A percentile compares a stretch with the other conserved stretches of the same genome.
Evolutionary conservation across 2,113 vertebrate species (phyloP).

Genomic region (Stigmatopora nigra): DNA sequence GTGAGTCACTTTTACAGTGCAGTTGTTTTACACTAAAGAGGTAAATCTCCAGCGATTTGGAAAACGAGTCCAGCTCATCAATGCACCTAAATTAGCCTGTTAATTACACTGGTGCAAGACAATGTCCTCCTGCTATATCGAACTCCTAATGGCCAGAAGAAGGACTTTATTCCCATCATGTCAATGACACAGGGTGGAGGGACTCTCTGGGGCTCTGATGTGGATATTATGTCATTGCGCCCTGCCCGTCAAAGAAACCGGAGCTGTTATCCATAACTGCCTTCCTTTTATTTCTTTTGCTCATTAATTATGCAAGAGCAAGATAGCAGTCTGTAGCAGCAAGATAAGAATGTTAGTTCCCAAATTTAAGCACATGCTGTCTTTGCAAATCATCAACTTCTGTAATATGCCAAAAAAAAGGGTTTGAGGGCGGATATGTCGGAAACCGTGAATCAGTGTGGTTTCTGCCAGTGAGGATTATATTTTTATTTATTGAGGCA

Average conservation of each 20-base stretch:
- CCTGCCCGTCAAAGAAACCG: constrained; percentile 64
- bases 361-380: constrained; percentile 24
- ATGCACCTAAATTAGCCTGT: constrained; percentile 62
- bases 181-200: constrained; percentile 56
- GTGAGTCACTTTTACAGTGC: constrained; percentile 49
- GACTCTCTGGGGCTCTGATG: constrained; percentile 51
- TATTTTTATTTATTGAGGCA: neutral
- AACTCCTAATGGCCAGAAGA: constrained; percentile 73
- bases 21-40: constrained; percentile 54
- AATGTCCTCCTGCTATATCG: constrained; percentile 67
- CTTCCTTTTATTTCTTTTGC: constrained; percentile 39
- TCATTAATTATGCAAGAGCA: constrained; percentile 71
- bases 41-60: constrained; percentile 59
- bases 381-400: constrained; percentile 16
- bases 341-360: constrained; percentile 56
- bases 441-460: neutral
- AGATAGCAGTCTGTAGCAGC: constrained; percentile 47
- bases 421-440: neutral
- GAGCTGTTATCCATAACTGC: constrained; percentile 49
- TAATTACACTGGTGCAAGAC: constrained; percentile 68
- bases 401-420: neutral
- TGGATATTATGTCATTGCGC: constrained; percentile 69
- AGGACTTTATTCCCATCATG: constrained; percentile 67
- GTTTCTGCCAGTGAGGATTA: neutral
- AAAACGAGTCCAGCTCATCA: constrained; percentile 61